Percentiles rank a stretch among this genome's conserved stretches.
Evolutionary conservation across 1,140 invertebrate species (phyloP).

Genomic region (Trinorchestia longiramus): DNA sequence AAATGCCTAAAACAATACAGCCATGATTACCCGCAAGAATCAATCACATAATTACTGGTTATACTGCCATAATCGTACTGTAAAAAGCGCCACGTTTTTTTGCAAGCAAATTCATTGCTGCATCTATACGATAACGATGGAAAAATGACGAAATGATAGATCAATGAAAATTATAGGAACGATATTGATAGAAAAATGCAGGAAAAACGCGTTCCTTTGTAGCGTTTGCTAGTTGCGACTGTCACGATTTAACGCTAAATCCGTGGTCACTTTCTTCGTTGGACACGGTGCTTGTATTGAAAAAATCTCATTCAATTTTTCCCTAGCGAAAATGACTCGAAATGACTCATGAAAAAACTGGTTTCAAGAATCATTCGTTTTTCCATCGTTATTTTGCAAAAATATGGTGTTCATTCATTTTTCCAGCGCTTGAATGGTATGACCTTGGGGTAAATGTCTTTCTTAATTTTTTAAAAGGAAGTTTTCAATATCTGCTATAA

Average conservation of each 20-base stretch:
- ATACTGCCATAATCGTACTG: not conserved
- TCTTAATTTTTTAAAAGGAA: too few species aligned
- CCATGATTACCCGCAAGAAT: not conserved
- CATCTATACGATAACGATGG: not conserved
- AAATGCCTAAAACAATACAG: not conserved
- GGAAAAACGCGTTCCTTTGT: not conserved
- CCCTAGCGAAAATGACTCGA: too few species aligned
- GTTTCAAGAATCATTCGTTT: too few species aligned
- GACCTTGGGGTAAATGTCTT: too few species aligned
- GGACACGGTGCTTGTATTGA: not conserved
- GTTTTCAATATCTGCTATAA: too few species aligned
- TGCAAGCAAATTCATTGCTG: not conserved
- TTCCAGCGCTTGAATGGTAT: too few species aligned
- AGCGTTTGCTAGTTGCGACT: not conserved
- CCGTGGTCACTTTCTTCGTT: not conserved
- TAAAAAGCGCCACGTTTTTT: not conserved
- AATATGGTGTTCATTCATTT: too few species aligned
- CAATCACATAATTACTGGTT: not conserved
- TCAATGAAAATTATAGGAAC: too few species aligned
- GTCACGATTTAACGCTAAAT: not conserved
- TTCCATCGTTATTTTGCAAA: too few species aligned
- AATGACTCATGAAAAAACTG: too few species aligned
- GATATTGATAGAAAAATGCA: not conserved
- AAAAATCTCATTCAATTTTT: too few species aligned
- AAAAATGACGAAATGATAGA: too few species aligned